phyloP scores from a whole-genome alignment of 2,797 vertebrate species.

The Corythornis leucogaster region DNA sequence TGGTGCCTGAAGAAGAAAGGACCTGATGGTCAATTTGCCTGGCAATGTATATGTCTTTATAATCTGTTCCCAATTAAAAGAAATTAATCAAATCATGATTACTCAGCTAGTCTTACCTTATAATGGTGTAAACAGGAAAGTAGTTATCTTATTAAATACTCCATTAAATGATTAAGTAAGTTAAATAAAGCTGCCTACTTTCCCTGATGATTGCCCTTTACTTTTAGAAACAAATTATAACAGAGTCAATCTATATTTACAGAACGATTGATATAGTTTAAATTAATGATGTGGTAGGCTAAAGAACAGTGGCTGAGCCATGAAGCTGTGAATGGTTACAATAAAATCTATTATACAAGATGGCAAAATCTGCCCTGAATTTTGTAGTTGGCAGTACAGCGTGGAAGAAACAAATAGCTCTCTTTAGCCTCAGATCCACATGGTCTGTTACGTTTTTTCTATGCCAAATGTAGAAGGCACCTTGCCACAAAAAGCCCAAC shows the following conservation, averaged over 20 bases:
- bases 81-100: constrained; percentile 32
- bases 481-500: background rate
- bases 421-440: background rate
- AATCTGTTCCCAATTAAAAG: constrained; percentile 55
- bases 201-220: constrained; percentile 4
- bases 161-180: constrained; percentile 25
- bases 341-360: constrained; percentile 25
- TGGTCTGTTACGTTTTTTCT: background rate
- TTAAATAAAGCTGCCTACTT: constrained; percentile 27
- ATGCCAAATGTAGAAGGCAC: background rate
- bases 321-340: background rate
- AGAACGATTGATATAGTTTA: background rate
- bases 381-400: background rate
- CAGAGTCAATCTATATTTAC: background rate
- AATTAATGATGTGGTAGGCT: constrained; percentile 5
- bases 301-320: background rate
- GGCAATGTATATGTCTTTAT: constrained; percentile 1
- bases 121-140: constrained; percentile 32
- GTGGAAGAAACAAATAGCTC: background rate
- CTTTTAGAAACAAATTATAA: background rate
- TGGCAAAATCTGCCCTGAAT: constrained; percentile 11
- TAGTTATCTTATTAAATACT: constrained; percentile 17
- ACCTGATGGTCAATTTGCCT: background rate
- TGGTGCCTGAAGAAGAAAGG: background rate
- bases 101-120: background rate